A percentile compares a stretch with the other conserved stretches of the same genome.
These are phyloP conservation scores for Tiliacea citrago DNA, from an alignment of 2,888 invertebrate species.

Conservation along the genomic window DNA sequence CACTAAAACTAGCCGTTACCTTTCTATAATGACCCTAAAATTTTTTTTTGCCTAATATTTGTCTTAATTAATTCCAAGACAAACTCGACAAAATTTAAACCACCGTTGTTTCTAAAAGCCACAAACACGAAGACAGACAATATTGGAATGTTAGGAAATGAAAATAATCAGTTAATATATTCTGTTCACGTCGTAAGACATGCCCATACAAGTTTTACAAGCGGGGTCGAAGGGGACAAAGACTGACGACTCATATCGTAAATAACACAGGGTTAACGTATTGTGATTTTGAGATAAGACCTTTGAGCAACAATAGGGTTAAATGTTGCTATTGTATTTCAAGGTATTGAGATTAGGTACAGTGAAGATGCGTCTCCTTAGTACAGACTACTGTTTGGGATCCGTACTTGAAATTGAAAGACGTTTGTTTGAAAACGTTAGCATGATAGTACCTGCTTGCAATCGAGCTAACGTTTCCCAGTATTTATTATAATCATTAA, in stretches of 20 bases:
- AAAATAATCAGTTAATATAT: conserved; percentile 72
- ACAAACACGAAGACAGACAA: conserved; percentile 55
- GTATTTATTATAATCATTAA: not conserved
- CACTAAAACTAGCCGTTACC: not conserved
- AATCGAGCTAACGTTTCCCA: not conserved
- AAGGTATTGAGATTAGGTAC: conserved; percentile 24
- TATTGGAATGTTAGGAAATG: conserved; percentile 64
- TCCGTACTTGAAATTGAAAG: not conserved
- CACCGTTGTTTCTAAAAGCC: conserved; percentile 42
- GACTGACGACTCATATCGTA: conserved; percentile 40
- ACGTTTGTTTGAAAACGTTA: not conserved
- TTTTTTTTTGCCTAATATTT: not conserved
- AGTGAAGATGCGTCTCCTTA: not conserved
- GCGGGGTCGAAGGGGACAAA: conserved; percentile 70
- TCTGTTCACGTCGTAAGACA: conserved; percentile 70
- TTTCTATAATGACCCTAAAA: not conserved
- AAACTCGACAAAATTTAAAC: conserved; percentile 28
- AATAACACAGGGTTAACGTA: conserved; percentile 56
- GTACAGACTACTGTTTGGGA: not conserved
- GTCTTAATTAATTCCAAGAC: conserved; percentile 17
- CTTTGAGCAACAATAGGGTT: conserved; percentile 37
- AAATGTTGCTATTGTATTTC: conserved; percentile 13
- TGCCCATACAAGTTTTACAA: conserved; percentile 66
- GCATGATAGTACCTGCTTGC: not conserved
- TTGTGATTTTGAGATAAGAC: conserved; percentile 46